A percentile compares a stretch with the other conserved stretches of the same genome.
Evolutionary conservation across 2,888 invertebrate genomes (phyloP).

Genomic region (Amiota mariae): DNA sequence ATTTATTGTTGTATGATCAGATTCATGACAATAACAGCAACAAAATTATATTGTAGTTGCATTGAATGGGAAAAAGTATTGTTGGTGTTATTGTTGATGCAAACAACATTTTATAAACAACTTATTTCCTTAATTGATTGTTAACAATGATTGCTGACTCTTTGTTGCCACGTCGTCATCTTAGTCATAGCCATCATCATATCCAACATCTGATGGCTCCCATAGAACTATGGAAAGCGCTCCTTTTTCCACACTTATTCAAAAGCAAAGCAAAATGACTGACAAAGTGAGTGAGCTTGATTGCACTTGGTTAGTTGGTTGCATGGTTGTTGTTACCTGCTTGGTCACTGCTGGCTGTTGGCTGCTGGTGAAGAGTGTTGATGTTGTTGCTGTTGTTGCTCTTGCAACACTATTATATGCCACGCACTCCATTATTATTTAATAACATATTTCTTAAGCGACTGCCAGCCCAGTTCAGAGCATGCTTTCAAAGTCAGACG

Average conservation of each 20-base stretch:
- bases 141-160: constrained; percentile 64
- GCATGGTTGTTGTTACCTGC: constrained; percentile 24
- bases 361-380: constrained; percentile 24
- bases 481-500: constrained; percentile 59
- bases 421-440: constrained; percentile 72
- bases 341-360: constrained; percentile 7
- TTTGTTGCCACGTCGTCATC: not conserved
- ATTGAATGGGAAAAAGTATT: constrained; percentile 2
- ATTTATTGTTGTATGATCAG: constrained; percentile 32
- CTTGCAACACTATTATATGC: constrained; percentile 61
- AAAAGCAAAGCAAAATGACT: constrained; percentile 24
- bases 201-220: not conserved
- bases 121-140: constrained; percentile 71
- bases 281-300: constrained; percentile 31
- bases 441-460: constrained; percentile 71
- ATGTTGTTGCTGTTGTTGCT: constrained; percentile 46
- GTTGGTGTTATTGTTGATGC: not conserved
- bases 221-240: constrained; percentile 50
- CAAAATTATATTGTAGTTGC: constrained; percentile 12
- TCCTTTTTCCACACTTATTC: constrained; percentile 55
- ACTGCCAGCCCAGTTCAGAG: constrained; percentile 70
- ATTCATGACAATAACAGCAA: constrained; percentile 2
- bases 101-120: constrained; percentile 69
- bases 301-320: constrained; percentile 30
- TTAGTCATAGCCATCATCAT: constrained; percentile 15